phyloP scores from a whole-genome alignment of 1,140 invertebrate species.

The Bemisia tabaci region DNA sequence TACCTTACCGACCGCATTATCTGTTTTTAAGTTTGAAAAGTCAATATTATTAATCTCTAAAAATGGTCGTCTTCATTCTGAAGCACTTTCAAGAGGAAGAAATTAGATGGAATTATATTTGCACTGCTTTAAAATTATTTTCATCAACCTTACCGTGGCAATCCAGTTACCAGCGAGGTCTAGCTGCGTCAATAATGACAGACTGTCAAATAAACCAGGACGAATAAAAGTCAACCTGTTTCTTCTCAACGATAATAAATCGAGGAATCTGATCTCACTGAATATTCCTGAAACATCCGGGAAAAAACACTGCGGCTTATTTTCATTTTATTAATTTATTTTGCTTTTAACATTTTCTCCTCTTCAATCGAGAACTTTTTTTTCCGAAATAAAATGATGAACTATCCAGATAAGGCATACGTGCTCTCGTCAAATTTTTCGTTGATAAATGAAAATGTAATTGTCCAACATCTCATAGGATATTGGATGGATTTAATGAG shows the following conservation, averaged over 20 bases:
- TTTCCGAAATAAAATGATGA: neutral
- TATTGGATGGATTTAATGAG: too few relatives aligned
- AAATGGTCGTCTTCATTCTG: too few relatives aligned
- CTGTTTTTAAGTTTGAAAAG: too few relatives aligned
- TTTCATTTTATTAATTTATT: slow-evolving; percentile 1
- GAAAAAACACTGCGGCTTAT: neutral
- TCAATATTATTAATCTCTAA: too few relatives aligned
- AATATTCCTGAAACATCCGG: slow-evolving; percentile 33
- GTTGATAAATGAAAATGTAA: too few relatives aligned
- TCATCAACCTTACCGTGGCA: slow-evolving; percentile 25
- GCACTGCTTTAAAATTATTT: too few relatives aligned
- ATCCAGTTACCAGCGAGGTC: slow-evolving; percentile 44
- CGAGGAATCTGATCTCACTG: slow-evolving; percentile 33
- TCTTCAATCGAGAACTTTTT: slow-evolving; percentile 30
- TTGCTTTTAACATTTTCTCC: slow-evolving; percentile 31
- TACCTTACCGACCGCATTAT: too few relatives aligned
- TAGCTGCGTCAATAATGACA: slow-evolving; percentile 37
- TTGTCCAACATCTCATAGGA: too few relatives aligned
- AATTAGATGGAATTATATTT: too few relatives aligned
- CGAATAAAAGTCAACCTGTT: slow-evolving; percentile 42
- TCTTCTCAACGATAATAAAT: slow-evolving; percentile 30
- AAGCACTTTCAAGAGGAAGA: too few relatives aligned
- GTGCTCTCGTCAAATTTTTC: too few relatives aligned
- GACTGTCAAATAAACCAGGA: slow-evolving; percentile 38
- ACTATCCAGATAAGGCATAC: neutral